Conservation (phyloP, 2,888 invertebrate genomes). For the Diploptera punctata region DNA sequence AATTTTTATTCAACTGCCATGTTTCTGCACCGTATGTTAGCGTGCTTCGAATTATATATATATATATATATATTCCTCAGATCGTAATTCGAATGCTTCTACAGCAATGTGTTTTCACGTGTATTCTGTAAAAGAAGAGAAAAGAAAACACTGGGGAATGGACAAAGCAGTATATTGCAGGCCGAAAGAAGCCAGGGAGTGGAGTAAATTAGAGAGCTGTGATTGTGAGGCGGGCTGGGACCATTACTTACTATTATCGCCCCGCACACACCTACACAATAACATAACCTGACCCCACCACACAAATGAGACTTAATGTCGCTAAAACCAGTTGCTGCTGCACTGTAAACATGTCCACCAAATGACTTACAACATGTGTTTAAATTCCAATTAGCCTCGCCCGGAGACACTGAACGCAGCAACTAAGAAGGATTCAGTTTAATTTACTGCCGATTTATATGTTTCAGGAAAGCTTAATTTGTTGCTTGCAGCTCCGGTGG, state of each 20-base stretch:
- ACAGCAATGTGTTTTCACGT: too few species aligned
- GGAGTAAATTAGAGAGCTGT: too few species aligned
- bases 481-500: too few species aligned
- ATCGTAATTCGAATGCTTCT: too few species aligned
- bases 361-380: not conserved
- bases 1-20: too few species aligned
- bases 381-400: slow-evolving; percentile 3
- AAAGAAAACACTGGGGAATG: too few species aligned
- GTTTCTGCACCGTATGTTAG: too few species aligned
- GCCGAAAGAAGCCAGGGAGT: too few species aligned
- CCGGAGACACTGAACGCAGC: not conserved
- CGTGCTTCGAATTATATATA: too few species aligned
- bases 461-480: not conserved
- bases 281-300: not conserved
- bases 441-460: not conserved
- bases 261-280: not conserved
- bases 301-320: slow-evolving; percentile 17
- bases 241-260: slow-evolving; percentile 19
- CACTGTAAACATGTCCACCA: not conserved
- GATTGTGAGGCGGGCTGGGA: not conserved
- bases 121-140: too few species aligned
- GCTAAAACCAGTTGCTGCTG: not conserved
- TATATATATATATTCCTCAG: too few species aligned
- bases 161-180: too few species aligned
- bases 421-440: not conserved